Percentiles rank a stretch among this genome's conserved stretches.
Conservation (phyloP, 37 sponge, comb jelly and placozoan genomes). For the Tethya wilhelma region DNA sequence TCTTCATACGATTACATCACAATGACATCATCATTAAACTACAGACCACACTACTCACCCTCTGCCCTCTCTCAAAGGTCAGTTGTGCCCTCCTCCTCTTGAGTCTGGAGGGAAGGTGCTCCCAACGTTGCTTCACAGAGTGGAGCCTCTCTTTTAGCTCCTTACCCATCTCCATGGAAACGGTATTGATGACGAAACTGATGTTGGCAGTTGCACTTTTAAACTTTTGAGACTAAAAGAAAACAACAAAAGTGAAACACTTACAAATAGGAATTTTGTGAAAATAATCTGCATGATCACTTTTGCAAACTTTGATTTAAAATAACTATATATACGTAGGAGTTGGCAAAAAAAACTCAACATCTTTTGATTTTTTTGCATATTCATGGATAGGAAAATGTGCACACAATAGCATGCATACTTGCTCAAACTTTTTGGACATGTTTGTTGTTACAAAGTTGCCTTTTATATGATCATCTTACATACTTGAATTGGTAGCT, state of each 20-base stretch:
- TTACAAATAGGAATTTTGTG: too few species aligned
- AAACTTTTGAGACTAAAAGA: conserved; percentile 22
- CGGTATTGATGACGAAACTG: conserved; percentile 15
- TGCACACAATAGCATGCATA: too few species aligned
- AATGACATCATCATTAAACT: too few species aligned
- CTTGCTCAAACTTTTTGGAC: too few species aligned
- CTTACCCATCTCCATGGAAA: background rate
- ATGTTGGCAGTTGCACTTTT: conserved; percentile 32
- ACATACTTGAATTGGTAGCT: conserved; percentile 23
- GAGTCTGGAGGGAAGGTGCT: background rate
- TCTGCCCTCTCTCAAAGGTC: conserved; percentile 33
- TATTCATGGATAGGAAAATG: background rate
- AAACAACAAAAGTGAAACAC: too few species aligned
- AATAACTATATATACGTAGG: too few species aligned
- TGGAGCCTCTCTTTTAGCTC: conserved; percentile 1
- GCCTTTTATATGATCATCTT: conserved; percentile 17
- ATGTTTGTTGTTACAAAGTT: too few species aligned
- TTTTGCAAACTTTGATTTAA: too few species aligned
- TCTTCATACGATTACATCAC: too few species aligned
- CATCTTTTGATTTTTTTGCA: background rate
- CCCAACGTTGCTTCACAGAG: conserved; percentile 11
- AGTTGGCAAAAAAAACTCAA: too few species aligned
- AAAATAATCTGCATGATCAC: too few species aligned
- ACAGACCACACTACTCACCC: conserved; percentile 6
- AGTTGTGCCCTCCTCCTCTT: conserved; percentile 16